phyloP scores from a whole-genome alignment of 2,113 vertebrate genomes.

The Procavia capensis region DNA sequence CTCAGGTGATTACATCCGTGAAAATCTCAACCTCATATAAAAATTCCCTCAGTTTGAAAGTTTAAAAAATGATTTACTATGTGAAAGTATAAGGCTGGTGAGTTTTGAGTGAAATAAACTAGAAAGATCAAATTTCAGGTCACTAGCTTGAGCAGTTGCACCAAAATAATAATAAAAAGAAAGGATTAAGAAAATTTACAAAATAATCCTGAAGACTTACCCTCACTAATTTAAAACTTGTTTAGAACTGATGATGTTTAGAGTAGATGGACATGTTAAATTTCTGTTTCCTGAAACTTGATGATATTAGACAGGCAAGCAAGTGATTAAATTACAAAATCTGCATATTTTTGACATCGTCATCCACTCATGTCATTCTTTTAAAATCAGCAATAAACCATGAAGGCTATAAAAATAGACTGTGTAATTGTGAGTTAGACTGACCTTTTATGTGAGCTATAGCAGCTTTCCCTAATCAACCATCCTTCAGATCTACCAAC shows the following conservation, averaged over 20 bases:
- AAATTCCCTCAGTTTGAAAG: neutral
- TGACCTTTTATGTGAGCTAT: constrained; percentile 63
- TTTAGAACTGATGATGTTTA: neutral
- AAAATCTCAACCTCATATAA: neutral
- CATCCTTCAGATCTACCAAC: fast-evolving
- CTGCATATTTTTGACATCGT: constrained; percentile 47
- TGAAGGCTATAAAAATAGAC: constrained; percentile 22
- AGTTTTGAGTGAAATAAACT: neutral
- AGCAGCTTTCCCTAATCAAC: constrained; percentile 1
- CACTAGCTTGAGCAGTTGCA: neutral
- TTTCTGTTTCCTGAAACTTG: neutral
- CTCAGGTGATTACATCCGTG: neutral
- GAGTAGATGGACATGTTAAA: neutral
- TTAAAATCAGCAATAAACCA: constrained; percentile 53
- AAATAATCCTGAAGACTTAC: neutral
- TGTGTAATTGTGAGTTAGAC: constrained; percentile 21
- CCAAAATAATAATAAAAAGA: too few relatives aligned
- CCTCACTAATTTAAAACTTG: neutral
- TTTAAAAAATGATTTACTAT: neutral
- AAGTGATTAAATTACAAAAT: constrained; percentile 24
- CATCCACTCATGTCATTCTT: constrained; percentile 2
- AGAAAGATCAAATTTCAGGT: neutral
- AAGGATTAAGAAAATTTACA: neutral
- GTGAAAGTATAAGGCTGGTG: neutral
- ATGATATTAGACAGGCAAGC: neutral